Percentiles rank a stretch among this genome's conserved stretches.
phyloP scores from a whole-genome alignment of 2,113 vertebrate species.

The Paradoxurus hermaphroditus region DNA sequence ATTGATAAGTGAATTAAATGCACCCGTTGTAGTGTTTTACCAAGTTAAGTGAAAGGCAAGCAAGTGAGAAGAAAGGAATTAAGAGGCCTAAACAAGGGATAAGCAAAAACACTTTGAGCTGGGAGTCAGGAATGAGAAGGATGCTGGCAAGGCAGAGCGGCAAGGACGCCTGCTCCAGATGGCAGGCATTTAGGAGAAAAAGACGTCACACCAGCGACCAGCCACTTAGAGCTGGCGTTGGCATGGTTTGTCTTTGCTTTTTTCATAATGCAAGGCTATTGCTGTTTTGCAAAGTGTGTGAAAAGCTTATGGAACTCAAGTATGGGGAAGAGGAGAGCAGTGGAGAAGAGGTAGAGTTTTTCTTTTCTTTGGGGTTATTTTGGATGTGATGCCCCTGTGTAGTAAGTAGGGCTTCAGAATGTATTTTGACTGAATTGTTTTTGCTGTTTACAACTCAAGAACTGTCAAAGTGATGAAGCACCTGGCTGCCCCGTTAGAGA shows the following conservation, averaged over 20 bases:
- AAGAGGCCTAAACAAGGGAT: not conserved
- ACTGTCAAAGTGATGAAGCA: not conserved
- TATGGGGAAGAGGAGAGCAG: not conserved
- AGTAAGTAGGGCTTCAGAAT: not conserved
- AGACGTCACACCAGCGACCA: not conserved
- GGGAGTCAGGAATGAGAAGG: not conserved
- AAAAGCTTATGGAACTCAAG: not conserved
- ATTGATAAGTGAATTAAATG: not conserved
- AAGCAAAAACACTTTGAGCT: not conserved
- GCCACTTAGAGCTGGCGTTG: not conserved
- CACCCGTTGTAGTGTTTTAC: not conserved
- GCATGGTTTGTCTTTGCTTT: not conserved
- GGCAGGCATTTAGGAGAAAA: not conserved
- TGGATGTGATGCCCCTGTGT: not conserved
- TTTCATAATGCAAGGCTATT: not conserved
- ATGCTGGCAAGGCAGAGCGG: not conserved
- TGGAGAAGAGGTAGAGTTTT: not conserved
- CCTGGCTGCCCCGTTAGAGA: not conserved
- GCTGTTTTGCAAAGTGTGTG: not conserved
- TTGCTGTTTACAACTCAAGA: not conserved
- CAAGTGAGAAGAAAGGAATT: not conserved
- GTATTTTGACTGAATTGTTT: not conserved
- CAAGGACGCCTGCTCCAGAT: not conserved
- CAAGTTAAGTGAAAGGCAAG: slow-evolving; percentile 18
- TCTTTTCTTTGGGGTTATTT: not conserved